Evolutionary conservation across 2,797 vertebrate species (phyloP).

Genomic region (Petrocephalus sullivani): DNA sequence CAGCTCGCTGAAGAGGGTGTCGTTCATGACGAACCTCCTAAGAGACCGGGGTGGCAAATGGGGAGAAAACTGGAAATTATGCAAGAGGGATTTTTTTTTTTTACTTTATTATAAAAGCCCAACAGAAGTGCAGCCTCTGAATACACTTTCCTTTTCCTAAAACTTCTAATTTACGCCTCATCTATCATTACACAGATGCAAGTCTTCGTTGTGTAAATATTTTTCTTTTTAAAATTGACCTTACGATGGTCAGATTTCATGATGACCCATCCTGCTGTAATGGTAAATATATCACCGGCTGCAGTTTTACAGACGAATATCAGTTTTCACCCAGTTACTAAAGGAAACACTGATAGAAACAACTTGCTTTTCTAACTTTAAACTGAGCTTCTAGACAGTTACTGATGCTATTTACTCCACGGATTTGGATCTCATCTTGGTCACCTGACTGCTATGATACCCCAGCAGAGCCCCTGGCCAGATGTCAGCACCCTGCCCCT

Average conservation of each 20-base stretch:
- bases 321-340: background rate
- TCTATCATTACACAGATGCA: background rate
- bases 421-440: background rate
- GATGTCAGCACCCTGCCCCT: background rate
- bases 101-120: background rate
- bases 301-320: background rate
- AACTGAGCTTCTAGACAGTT: background rate
- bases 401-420: background rate
- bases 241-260: background rate
- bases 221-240: background rate
- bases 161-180: background rate
- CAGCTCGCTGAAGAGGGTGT: constrained; percentile 69
- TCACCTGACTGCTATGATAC: background rate
- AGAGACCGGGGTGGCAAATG: background rate
- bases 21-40: constrained; percentile 71
- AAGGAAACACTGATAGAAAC: background rate
- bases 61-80: background rate
- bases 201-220: background rate
- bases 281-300: background rate
- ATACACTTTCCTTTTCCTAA: background rate
- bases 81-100: no score
- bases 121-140: background rate
- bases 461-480: background rate
- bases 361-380: background rate
- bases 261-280: background rate